Base-by-base conservation (phyloP, 1,140 invertebrate species). In the Macrobrachium nipponense region DNA sequence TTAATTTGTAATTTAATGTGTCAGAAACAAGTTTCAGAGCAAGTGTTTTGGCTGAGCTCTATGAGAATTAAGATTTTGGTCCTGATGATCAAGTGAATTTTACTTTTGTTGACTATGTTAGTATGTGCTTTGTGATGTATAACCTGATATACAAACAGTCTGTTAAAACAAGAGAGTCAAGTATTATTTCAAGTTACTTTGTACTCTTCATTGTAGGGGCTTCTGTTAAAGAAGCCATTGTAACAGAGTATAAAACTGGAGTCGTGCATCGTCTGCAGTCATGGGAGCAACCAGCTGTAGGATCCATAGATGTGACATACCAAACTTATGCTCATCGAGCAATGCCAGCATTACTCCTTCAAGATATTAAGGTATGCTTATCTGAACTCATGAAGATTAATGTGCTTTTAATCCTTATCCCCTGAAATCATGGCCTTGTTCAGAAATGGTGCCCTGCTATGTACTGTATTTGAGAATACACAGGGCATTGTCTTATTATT, bases 261-360 rank as follows among this genome's bases (percentile, higher is more conserved):
- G 93, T 95, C 81, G 94, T 95, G 20, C 92, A 95, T 86, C 93
- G 93, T 88, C 94, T 95, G 70, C 89, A 91, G 76, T 84, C 78
- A 15, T 91, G 90, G 86, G 90, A 91, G 91, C 94, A 95, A 87
- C 94, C 94, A 88, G 93, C 93, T 81, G 91, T 91, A 78, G 92
- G 93, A 58, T 94, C 94, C 75, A 92, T 96, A 87, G 93, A 94
- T 87, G 92, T 95, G 14, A 93, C 93, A 6, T 95, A 94, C 89
- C 93, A 94, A 77, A 94, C 95, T 90, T 97, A 96, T 91, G 95
- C 96, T 14, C 96, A 97, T 90, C 93, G 96, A 88, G 94, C 93
- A 10, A 92, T 95, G 51, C 95, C 96, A 27, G 94, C 94, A 0
- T 72, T 88, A 10, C 87, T 88, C n/a, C 64, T 88, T 10, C 87